Base-by-base conservation (phyloP, 2,888 invertebrate genomes). In the Lithophane leautieri region DNA sequence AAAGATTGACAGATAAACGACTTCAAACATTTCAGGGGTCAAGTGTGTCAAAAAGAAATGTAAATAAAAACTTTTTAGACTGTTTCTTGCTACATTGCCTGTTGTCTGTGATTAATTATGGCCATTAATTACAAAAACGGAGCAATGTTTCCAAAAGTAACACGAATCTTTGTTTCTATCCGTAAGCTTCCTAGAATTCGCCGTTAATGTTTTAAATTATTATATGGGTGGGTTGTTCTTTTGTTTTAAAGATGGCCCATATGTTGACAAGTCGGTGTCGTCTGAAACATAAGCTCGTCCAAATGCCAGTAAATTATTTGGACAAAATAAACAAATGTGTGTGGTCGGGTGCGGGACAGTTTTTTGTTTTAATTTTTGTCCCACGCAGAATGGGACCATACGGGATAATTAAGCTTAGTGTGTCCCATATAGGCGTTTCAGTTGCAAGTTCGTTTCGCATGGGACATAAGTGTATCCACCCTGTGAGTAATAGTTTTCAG, bases 1-100 rank as follows among this genome's bases (percentile, higher is more conserved):
- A 47, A 84, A 88, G 87, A 82, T 87, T 84, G 79, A 88, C 91
- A 91, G 92, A 94, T 90, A 91, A 92, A 94, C 91, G 90, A 83
- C 83, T 87, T 86, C 86, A 76, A 87, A 87, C 81, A 85, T 69
- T 86, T 87, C 82, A 76, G 86, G 89, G 90, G 90, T 91, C 90
- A 90, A 78, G 56, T 44, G 78, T 86, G 76, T 71, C 47, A 73
- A 60, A 65, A 56, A 54, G 65, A 52, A 77, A 70, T 61, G 28
- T 40, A 47, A 83, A 78, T 63, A 70, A 28, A 34, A 66, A 65
- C 54, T 73, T 77, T 82, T 82, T 76, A 68, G 16, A 3, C 16
- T 8, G 2, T 67, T 61, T 79, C 61, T 56, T 28, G 52, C 28
- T 63, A n/a, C 60, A 65, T 54, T 70, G 58, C 75, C n/a, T 25